phyloP scores from a whole-genome alignment of 1,140 invertebrate species.

The Lucilia cuprina region DNA sequence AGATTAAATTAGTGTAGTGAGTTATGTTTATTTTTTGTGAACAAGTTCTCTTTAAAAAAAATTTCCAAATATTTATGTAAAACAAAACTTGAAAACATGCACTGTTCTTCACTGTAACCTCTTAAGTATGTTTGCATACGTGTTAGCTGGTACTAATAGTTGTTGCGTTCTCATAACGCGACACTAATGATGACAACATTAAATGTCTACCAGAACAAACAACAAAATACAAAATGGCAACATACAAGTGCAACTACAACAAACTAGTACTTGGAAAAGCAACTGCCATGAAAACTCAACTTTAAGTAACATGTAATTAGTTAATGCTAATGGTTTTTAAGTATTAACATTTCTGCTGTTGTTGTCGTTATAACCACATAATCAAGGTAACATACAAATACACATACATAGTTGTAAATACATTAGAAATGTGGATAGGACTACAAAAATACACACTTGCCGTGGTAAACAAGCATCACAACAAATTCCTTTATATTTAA shows the following conservation, averaged over 20 bases:
- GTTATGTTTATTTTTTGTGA: too few relatives aligned
- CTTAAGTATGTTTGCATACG: background rate
- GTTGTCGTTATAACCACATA: background rate
- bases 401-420: background rate
- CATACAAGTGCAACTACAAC: background rate
- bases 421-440: too few relatives aligned
- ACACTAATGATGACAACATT: background rate
- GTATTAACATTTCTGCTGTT: background rate
- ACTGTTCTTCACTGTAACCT: background rate
- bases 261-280: background rate
- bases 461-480: background rate
- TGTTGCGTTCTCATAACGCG: background rate
- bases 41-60: too few relatives aligned
- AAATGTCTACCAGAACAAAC: background rate
- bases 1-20: too few relatives aligned
- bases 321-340: slow-evolving; percentile 8
- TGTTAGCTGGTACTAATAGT: background rate
- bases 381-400: background rate
- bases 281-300: background rate
- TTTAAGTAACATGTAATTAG: slow-evolving; percentile 5
- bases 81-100: too few relatives aligned
- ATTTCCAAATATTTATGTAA: too few relatives aligned
- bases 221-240: background rate
- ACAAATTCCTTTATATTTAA: background rate
- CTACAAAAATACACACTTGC: background rate